These are phyloP conservation scores for Enteromius paludinosus DNA, from an alignment of 2,797 vertebrate genomes.

Conservation along the genomic window DNA sequence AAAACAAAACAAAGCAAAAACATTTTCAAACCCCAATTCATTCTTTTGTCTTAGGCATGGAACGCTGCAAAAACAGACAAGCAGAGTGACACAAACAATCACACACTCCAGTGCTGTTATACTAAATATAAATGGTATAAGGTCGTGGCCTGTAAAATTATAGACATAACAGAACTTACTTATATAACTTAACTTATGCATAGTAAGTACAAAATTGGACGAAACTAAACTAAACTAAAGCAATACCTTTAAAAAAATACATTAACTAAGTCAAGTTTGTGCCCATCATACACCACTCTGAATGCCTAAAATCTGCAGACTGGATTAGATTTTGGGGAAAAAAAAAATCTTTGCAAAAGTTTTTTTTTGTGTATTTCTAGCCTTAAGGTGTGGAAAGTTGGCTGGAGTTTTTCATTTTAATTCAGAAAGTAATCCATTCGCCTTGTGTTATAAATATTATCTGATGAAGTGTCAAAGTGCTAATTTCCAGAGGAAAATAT, in stretches of 20 bases:
- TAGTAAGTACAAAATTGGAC: not conserved
- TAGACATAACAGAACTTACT: not conserved
- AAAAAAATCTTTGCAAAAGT: not conserved
- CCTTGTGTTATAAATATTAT: conserved; percentile 23
- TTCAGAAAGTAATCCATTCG: conserved; percentile 18
- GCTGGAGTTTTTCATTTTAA: not conserved
- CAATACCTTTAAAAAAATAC: not conserved
- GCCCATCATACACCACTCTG: not conserved
- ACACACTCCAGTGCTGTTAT: not conserved
- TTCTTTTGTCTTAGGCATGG: not conserved
- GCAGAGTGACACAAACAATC: not conserved
- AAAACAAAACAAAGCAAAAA: not conserved
- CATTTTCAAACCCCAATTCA: too few relatives aligned
- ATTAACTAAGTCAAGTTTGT: not conserved
- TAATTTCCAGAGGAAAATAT: conserved; percentile 26
- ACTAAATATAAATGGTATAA: not conserved
- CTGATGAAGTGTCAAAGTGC: conserved; percentile 20
- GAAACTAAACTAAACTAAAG: not conserved
- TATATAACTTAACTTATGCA: not conserved
- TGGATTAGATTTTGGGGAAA: not conserved
- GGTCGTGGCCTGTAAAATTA: not conserved
- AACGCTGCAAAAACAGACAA: not conserved
- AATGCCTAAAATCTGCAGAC: not conserved
- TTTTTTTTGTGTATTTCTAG: not conserved
- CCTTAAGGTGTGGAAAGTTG: conserved; percentile 33